These are phyloP conservation scores for Fragum sueziense DNA, from an alignment of 2,888 invertebrate species.

Conservation along the genomic window DNA sequence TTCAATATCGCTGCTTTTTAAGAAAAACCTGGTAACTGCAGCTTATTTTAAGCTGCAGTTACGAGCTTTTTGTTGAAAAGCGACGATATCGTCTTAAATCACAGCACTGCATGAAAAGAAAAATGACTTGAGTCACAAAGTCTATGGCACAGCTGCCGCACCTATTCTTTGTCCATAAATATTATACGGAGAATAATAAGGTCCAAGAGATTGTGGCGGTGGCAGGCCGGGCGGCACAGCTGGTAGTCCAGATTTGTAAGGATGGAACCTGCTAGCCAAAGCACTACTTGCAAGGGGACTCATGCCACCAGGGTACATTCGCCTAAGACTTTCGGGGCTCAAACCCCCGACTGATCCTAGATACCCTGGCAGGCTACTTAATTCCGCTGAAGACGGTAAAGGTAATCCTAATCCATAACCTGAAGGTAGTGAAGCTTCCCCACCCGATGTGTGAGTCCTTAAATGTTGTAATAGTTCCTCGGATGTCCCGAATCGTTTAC, in stretches of 20 bases:
- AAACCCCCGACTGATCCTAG: constrained; percentile 62
- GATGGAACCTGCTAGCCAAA: constrained; percentile 94
- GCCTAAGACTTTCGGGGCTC: constrained; percentile 88
- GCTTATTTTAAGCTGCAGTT: too few species aligned
- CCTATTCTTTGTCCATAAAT: constrained; percentile 88
- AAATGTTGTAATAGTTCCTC: constrained; percentile 97
- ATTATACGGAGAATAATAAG: constrained; percentile 93
- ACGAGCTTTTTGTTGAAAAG: too few species aligned
- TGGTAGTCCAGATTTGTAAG: constrained; percentile 89
- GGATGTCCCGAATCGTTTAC: constrained; percentile 95
- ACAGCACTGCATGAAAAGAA: constrained; percentile 13
- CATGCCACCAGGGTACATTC: constrained; percentile 88
- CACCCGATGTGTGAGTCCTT: constrained; percentile 90
- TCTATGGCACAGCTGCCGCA: constrained; percentile 71
- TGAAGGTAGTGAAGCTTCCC: constrained; percentile 61
- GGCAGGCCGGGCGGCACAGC: constrained; percentile 83
- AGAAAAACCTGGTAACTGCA: too few species aligned
- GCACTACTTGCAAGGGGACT: constrained; percentile 84
- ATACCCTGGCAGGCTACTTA: constrained; percentile 52
- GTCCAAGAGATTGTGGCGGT: constrained; percentile 83
- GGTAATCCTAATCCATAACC: constrained; percentile 57
- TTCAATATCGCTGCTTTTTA: too few species aligned
- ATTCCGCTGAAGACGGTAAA: constrained; percentile 51
- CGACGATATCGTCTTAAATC: too few species aligned
- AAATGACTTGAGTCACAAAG: neutral